Evolutionary conservation across 2,888 invertebrate genomes (phyloP).

Genomic region (Mesorhabditis spiculigera): DNA sequence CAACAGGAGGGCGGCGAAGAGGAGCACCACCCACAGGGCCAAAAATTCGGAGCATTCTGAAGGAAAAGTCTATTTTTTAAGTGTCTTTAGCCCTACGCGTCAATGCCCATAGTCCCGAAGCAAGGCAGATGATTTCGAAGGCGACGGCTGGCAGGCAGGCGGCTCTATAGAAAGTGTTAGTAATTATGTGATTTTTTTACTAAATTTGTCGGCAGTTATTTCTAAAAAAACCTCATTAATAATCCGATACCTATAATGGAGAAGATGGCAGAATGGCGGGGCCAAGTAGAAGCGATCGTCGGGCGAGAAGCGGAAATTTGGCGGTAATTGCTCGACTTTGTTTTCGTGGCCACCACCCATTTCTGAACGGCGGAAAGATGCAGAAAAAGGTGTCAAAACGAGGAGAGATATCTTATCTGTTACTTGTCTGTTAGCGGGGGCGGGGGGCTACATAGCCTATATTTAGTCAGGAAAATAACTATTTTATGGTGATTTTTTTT

Average conservation of each 20-base stretch:
- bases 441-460: too few relatives aligned
- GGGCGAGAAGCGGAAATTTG: constrained; percentile 42
- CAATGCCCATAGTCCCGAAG: constrained; percentile 25
- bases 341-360: background rate
- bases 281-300: constrained; percentile 52
- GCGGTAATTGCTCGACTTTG: constrained; percentile 16
- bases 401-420: too few relatives aligned
- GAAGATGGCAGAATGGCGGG: constrained; percentile 48
- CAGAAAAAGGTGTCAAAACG: too few relatives aligned
- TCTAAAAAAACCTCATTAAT: constrained; percentile 4
- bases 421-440: too few relatives aligned
- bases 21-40: too few relatives aligned
- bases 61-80: background rate
- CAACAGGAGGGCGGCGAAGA: too few relatives aligned
- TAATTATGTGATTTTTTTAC: background rate
- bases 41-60: too few relatives aligned
- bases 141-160: constrained; percentile 22
- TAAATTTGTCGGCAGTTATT: background rate
- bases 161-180: constrained; percentile 12
- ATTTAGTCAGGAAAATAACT: too few relatives aligned
- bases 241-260: constrained; percentile 42
- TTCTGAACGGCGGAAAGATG: too few relatives aligned
- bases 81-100: constrained; percentile 19
- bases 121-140: constrained; percentile 25
- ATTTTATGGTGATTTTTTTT: too few relatives aligned